Percentiles rank a stretch among this genome's conserved stretches.
Evolutionary conservation across 2,113 vertebrate species (phyloP).

Genomic region (Cephalopterus ornatus): DNA sequence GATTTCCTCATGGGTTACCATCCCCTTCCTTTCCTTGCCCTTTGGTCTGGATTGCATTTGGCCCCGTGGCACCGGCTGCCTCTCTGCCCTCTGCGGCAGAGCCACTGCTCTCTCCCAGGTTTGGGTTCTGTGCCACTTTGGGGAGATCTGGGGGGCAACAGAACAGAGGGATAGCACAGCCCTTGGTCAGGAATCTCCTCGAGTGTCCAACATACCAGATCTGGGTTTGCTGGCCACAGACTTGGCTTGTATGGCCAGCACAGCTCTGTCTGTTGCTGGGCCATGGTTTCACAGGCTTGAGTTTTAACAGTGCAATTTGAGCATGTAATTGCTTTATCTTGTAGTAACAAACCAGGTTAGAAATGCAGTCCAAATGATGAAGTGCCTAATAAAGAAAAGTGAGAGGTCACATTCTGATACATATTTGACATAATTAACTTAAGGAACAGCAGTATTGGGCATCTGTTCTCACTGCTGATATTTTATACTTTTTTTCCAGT

Average conservation of each 20-base stretch:
- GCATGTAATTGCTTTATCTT: neutral
- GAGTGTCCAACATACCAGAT: neutral
- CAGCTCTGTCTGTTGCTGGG: neutral
- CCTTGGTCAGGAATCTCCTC: neutral
- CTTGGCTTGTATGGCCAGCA: neutral
- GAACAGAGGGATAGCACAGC: neutral
- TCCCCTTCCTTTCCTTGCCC: neutral
- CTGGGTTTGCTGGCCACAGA: neutral
- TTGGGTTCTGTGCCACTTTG: neutral
- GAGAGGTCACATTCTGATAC: neutral
- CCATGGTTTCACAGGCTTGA: neutral
- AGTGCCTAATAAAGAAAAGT: neutral
- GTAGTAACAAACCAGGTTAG: neutral
- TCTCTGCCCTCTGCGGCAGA: neutral
- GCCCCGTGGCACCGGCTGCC: fast-evolving
- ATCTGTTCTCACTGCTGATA: neutral
- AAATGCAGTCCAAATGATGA: neutral
- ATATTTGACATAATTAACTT: slow-evolving; percentile 12
- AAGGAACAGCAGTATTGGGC: neutral
- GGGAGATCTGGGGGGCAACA: neutral
- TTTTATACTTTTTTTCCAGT: neutral
- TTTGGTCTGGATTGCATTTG: neutral
- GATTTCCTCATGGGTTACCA: neutral
- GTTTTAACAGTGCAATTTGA: neutral
- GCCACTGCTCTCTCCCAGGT: fast-evolving